Conservation (phyloP, 2,888 invertebrate species). For the Galerucella nymphaeae region DNA sequence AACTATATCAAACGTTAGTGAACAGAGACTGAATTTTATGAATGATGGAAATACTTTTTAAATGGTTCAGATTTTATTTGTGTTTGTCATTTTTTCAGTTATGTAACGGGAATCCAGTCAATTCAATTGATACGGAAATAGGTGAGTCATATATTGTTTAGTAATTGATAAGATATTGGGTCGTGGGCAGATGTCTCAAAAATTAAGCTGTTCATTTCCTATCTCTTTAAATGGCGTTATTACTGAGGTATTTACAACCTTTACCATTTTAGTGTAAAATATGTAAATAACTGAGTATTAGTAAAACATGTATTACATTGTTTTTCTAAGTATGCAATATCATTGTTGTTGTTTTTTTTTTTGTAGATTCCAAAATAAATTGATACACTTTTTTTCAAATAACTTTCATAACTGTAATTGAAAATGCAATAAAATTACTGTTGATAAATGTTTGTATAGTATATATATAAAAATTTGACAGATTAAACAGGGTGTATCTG, state of each 20-base stretch:
- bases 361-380: no score
- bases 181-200: slow-evolving; percentile 14
- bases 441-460: no score
- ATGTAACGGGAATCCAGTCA: slow-evolving; percentile 64
- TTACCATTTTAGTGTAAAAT: not conserved
- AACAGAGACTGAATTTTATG: slow-evolving; percentile 31
- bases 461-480: no score
- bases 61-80: slow-evolving; percentile 58
- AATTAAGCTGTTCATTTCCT: not conserved
- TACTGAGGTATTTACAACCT: not conserved
- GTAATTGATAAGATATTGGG: slow-evolving; percentile 28
- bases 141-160: slow-evolving; percentile 61
- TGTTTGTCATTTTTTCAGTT: slow-evolving; percentile 59
- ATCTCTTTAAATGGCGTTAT: slow-evolving; percentile 1
- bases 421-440: no score
- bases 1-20: slow-evolving; percentile 32
- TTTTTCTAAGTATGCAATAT: not conserved
- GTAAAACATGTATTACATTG: not conserved
- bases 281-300: not conserved
- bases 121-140: slow-evolving; percentile 60
- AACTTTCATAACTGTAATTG: no score
- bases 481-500: no score
- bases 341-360: no score
- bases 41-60: slow-evolving; percentile 60
- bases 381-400: no score